Conservation (phyloP, 2,797 vertebrate species). For the Paramormyrops hopkinsi region DNA sequence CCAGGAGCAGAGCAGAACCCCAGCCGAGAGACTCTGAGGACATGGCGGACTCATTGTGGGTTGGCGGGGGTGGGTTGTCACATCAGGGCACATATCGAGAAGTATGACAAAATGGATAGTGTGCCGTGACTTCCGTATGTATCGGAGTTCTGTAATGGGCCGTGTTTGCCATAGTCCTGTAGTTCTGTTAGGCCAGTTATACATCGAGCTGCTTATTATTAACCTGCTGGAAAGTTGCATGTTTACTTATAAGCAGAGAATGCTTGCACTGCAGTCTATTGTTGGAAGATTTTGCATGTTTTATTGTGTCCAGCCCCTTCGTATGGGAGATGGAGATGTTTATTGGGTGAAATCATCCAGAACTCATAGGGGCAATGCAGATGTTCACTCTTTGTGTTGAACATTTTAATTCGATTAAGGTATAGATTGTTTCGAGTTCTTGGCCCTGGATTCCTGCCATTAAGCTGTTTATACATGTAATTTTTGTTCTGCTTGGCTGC, state of each 20-base stretch:
- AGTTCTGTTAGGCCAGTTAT: neutral
- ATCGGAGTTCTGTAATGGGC: neutral
- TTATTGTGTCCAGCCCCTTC: neutral
- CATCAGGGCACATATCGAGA: neutral
- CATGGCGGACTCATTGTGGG: constrained; percentile 12
- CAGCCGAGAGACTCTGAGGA: constrained; percentile 4
- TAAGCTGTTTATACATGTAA: neutral
- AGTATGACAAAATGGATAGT: neutral
- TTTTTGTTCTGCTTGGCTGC: neutral
- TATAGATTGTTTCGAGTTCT: neutral
- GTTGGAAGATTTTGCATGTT: neutral
- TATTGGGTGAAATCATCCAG: neutral
- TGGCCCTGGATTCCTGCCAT: neutral
- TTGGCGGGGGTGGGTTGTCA: neutral
- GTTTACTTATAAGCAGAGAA: neutral
- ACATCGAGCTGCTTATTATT: neutral
- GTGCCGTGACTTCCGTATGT: neutral
- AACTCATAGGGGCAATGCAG: neutral
- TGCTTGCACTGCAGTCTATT: neutral
- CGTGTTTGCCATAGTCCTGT: neutral
- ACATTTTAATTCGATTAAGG: neutral
- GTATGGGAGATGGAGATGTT: neutral
- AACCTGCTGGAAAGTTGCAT: neutral
- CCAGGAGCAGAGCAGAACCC: constrained; percentile 18
- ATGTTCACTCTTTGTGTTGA: neutral